Percentiles rank a stretch among this genome's conserved stretches.
Evolutionary conservation across 2,113 vertebrate species (phyloP).

Genomic region (Caranx ignobilis): DNA sequence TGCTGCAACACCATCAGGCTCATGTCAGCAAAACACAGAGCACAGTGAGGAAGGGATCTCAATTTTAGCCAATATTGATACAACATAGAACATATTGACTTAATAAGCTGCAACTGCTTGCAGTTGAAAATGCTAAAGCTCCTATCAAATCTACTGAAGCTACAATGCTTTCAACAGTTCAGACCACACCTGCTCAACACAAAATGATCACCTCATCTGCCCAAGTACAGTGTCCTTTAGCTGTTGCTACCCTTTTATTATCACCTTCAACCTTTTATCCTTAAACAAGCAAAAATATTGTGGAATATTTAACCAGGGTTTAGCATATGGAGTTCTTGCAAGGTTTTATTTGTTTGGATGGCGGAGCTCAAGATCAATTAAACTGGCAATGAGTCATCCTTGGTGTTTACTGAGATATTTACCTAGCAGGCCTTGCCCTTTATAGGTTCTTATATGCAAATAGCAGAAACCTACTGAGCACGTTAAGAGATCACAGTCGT

Average conservation of each 20-base stretch:
- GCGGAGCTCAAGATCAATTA: neutral
- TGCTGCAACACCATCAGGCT: neutral
- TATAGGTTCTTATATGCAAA: neutral
- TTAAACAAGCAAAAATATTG: neutral
- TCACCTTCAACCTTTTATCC: neutral
- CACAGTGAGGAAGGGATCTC: neutral
- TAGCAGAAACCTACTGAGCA: neutral
- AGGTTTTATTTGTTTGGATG: too few relatives aligned
- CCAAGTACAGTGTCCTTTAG: neutral
- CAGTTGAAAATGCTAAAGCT: too few relatives aligned
- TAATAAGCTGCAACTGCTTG: too few relatives aligned
- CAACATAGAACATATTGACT: too few relatives aligned
- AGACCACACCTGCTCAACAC: neutral
- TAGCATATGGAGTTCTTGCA: neutral
- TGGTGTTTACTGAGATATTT: neutral
- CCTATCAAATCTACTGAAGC: neutral
- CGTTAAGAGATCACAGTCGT: neutral
- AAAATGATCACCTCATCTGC: neutral
- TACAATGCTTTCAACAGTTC: neutral
- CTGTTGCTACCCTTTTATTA: neutral
- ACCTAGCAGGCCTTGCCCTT: neutral
- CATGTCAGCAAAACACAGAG: too few relatives aligned
- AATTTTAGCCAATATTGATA: neutral
- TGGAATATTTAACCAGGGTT: neutral
- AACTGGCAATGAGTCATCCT: neutral